phyloP scores from a whole-genome alignment of 1,140 invertebrate species.

The Subanguina moxae region DNA sequence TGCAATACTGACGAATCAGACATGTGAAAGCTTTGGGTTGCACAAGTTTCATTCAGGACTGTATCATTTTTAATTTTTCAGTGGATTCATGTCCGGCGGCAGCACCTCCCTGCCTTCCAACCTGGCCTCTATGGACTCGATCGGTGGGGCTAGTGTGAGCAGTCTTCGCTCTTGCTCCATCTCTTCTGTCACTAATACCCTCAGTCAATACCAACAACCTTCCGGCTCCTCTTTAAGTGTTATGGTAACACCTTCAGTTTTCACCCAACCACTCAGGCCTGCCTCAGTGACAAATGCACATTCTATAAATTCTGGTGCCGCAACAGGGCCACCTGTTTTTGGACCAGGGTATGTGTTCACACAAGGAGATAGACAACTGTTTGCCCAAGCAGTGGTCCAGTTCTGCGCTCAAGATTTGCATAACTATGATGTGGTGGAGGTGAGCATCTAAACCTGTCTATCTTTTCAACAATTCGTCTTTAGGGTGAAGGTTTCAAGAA shows the following conservation, averaged over 20 bases:
- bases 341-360: slow-evolving; percentile 48
- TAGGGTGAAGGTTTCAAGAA: slow-evolving; percentile 50
- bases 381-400: slow-evolving; percentile 48
- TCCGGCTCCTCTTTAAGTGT: not conserved
- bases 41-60: too few relatives aligned
- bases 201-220: not conserved
- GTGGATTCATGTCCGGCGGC: slow-evolving; percentile 24
- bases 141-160: not conserved
- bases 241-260: slow-evolving; percentile 3
- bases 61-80: slow-evolving; percentile 14
- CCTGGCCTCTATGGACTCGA: slow-evolving; percentile 21
- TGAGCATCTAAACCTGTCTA: slow-evolving; percentile 17
- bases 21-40: too few relatives aligned
- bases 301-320: too few relatives aligned
- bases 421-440: slow-evolving; percentile 50
- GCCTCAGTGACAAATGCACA: not conserved
- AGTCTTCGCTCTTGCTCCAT: not conserved
- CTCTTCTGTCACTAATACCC: too few relatives aligned
- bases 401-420: slow-evolving; percentile 55
- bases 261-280: slow-evolving; percentile 8
- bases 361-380: slow-evolving; percentile 47
- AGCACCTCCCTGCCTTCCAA: not conserved
- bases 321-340: not conserved
- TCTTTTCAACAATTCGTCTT: slow-evolving; percentile 19
- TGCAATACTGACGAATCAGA: too few relatives aligned